Base-by-base conservation (phyloP, 2,797 vertebrate species). In the Furcifer pardalis region DNA sequence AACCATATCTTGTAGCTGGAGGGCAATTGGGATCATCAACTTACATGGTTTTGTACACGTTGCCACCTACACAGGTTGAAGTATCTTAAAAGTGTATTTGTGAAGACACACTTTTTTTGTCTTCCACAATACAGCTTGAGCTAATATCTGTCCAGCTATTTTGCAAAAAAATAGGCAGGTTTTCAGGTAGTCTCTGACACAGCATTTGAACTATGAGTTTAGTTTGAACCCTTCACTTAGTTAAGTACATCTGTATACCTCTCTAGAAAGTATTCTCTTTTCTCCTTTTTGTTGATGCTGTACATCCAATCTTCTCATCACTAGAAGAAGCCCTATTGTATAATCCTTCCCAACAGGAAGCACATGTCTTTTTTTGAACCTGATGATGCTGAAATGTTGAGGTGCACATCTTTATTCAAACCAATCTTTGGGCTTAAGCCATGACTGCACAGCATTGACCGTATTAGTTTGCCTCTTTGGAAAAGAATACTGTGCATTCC, bases 381-480 rank as follows among this genome's bases (percentile, higher is more conserved):
- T 74, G 83, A 75, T 82, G 62, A 79, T 21, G 5, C 21, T 65
- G 76, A 88, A 82, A 68, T 25, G 30, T 42, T 66, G 82, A 84
- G 56, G 74, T 56, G 7, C 27, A 56, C 72, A 71, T 52, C n/a
- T 62, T 60, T n/a, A 44, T 49, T 19, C 23, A 9, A 17, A 44
- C 81, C 32, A 49, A 46, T 10, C 15, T 35, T n/a, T 35, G 65
- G 81, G 35, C 56, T 60, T 74, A 87, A 81, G 46, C 71, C 35
- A 23, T 4, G 84, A 77, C n/a, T 86, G 69, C 42, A 83, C 12
- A 59, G n/a, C 23, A 73, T 7, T 77, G 42, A 21, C 46, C 84
- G 25, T 6, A 74, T 30, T 32, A n/a, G 60, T 1, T 69, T 85
- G 82, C 86, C 13, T 74, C 84, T 78, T 84, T 13, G 80, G 42